A percentile compares a stretch with the other conserved stretches of the same genome.
These are phyloP conservation scores for Acronicta alni DNA, from an alignment of 2,888 invertebrate genomes.

Conservation along the genomic window DNA sequence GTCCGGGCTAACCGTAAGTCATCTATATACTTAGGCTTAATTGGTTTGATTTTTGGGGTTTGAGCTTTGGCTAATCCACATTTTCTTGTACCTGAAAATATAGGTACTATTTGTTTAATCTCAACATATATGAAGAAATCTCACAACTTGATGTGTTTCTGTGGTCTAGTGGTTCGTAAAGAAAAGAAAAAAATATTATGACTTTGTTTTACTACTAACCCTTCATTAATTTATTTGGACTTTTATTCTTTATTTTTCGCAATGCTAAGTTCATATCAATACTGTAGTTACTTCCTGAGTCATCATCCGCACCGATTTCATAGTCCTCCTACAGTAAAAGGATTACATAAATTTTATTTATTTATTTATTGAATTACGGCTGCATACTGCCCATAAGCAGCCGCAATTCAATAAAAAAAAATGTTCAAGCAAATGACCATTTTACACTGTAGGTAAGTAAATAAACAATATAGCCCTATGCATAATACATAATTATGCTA, in stretches of 20 bases:
- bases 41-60: conserved; percentile 40
- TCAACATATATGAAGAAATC: too few species aligned
- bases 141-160: neutral
- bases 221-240: conserved; percentile 4
- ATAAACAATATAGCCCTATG: too few species aligned
- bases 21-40: conserved; percentile 68
- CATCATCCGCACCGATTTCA: conserved; percentile 49
- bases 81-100: conserved; percentile 24
- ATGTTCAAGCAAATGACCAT: too few species aligned
- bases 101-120: too few species aligned
- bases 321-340: conserved; percentile 46
- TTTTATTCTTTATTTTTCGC: conserved; percentile 36
- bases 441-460: too few species aligned
- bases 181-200: too few species aligned
- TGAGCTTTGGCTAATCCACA: neutral
- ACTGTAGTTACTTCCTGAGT: conserved; percentile 50
- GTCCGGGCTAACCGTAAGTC: conserved; percentile 61
- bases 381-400: too few species aligned
- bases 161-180: too few species aligned
- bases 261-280: conserved; percentile 25
- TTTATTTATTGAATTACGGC: too few species aligned
- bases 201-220: conserved; percentile 11
- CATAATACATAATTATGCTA: too few species aligned
- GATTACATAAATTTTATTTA: too few species aligned
- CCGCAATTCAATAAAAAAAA: too few species aligned